Percentiles rank a stretch among this genome's conserved stretches.
These are phyloP conservation scores for Hyperopisus bebe DNA, from an alignment of 2,113 vertebrate genomes.

Conservation along the genomic window DNA sequence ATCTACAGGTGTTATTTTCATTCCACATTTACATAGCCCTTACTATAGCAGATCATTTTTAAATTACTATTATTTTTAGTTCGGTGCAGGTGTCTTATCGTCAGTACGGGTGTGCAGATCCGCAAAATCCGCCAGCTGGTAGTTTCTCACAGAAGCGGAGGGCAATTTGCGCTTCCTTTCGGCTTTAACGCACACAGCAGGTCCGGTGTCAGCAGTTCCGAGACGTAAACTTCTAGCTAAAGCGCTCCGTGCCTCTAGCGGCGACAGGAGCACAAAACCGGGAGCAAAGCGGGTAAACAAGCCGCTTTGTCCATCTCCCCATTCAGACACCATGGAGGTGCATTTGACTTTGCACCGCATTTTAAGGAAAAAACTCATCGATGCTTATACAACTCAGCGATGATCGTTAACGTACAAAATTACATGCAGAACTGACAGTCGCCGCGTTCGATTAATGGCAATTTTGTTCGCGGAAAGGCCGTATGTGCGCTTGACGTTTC, in stretches of 20 bases:
- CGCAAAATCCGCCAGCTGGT: background rate
- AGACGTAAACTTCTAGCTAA: background rate
- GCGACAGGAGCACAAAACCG: background rate
- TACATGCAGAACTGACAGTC: background rate
- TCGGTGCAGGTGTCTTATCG: background rate
- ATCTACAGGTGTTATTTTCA: background rate
- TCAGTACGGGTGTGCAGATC: background rate
- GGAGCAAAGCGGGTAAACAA: background rate
- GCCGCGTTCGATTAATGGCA: background rate
- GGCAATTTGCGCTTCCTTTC: background rate
- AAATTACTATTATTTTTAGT: background rate
- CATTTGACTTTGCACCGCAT: background rate
- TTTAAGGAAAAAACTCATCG: background rate
- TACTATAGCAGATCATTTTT: background rate
- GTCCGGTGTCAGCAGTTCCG: background rate
- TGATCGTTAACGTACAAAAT: background rate
- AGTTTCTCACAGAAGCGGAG: background rate
- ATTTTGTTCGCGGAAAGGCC: background rate
- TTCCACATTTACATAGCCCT: background rate
- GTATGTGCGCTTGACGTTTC: background rate
- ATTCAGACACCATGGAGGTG: background rate
- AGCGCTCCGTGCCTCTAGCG: background rate
- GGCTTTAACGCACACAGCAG: background rate
- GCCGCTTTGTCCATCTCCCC: background rate
- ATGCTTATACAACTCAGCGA: background rate